Conservation (phyloP, 2,113 vertebrate genomes). For the Campylomormyrus tamandua region DNA sequence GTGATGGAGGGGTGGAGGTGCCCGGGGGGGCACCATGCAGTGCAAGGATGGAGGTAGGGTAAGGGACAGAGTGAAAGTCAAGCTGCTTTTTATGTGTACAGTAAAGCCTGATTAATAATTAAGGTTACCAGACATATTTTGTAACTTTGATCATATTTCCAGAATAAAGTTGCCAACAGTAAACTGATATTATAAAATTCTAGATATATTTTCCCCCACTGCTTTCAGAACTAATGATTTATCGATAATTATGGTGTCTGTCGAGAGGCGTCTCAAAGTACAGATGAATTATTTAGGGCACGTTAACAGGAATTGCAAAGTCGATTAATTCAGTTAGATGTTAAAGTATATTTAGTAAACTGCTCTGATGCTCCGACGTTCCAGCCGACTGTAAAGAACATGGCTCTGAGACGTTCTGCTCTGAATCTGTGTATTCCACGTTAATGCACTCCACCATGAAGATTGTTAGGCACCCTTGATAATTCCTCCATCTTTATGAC, state of each 20-base stretch:
- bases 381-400: not conserved
- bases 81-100: not conserved
- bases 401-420: not conserved
- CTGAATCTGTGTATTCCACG: not conserved
- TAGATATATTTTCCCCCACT: not conserved
- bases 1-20: not conserved
- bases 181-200: not conserved
- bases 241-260: not conserved
- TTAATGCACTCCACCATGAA: not conserved
- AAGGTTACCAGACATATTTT: not conserved
- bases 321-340: not conserved
- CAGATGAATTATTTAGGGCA: slow-evolving; percentile 6
- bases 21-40: not conserved
- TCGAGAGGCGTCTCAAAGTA: not conserved
- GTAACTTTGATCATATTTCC: not conserved
- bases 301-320: not conserved
- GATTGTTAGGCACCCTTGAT: not conserved
- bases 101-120: not conserved
- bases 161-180: not conserved
- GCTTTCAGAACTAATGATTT: not conserved
- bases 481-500: not conserved
- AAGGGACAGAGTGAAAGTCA: not conserved
- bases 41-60: not conserved
- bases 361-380: not conserved
- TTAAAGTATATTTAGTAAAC: not conserved